Percentiles rank a stretch among this genome's conserved stretches.
Conservation (phyloP, 2,113 vertebrate species). For the Willisornis vidua region DNA sequence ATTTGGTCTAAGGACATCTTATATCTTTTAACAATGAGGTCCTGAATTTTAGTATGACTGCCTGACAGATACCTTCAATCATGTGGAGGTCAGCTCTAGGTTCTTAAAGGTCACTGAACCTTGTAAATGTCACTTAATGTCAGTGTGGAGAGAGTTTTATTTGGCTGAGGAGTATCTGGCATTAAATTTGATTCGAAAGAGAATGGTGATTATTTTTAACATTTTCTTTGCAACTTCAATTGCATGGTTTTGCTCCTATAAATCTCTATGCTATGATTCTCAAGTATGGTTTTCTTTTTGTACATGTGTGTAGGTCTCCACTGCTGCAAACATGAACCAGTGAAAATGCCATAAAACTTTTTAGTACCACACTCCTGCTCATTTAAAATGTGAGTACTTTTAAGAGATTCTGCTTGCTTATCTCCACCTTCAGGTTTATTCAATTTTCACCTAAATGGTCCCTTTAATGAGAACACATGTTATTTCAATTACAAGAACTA, state of each 20-base stretch:
- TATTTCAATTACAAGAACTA: background rate
- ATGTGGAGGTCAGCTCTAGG: background rate
- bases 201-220: background rate
- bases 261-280: background rate
- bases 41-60: background rate
- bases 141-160: background rate
- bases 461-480: background rate
- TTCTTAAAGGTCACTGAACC: background rate
- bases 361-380: background rate
- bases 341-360: background rate
- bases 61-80: background rate
- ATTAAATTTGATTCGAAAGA: background rate
- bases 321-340: background rate
- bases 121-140: background rate
- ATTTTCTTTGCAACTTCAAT: background rate
- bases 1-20: background rate
- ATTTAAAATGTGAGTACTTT: background rate
- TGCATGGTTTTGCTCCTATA: background rate
- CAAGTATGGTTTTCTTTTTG: background rate
- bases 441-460: background rate
- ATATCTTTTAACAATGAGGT: background rate
- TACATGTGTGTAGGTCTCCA: background rate
- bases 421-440: background rate
- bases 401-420: background rate
- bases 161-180: background rate